Evolutionary conservation across 2,113 vertebrate species (phyloP), one percentile per base, ranked within the genome.

Genomic region (Lophotis ruficrista): DNA sequence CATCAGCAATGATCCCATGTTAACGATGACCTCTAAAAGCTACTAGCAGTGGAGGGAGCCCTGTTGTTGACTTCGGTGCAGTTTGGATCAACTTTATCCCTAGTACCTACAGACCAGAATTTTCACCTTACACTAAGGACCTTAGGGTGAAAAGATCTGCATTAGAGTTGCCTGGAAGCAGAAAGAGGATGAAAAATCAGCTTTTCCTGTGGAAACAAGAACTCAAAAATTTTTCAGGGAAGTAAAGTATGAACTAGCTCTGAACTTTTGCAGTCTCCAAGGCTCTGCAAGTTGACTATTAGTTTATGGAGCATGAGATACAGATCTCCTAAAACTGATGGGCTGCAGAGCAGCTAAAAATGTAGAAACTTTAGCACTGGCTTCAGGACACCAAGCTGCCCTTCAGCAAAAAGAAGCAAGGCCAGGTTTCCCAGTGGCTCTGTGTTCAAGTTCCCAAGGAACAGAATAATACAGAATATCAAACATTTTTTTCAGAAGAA

Each of bases 251-350:
- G 62, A 91, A 83, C 47, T 60, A 93, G 25, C 41, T 96, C 65
- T 90, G 91, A 94, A 91, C 82, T 95, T 94, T 10, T 69, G 27
- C 96, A 80, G 78, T 83, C 90, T 96, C 93, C 50, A 94, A 93
- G 87, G 94, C 68, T 94, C 66, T 87, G 28, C 69, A 87, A 80
- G n/a, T 89, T 91, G 75, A 91, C 70, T 77, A 30, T 85, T 73
- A 95, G 57, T 91, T 95, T 91, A 92, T 37, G 41, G 53, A 83
- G 38, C 41, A 95, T 47, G 61, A 89, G 89, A 94, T 87, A 84
- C 18, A 90, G 54, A 91, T 89, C 77, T 88, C 62, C 75, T 90
- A 94, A 80, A 85, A 50, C 50, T 37, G n/a, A 93, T 48, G 56
- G 61, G 37, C 71, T 93, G 53, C 76, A 93, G 79, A 88, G 68